Evolutionary conservation across 2,797 vertebrate species (phyloP).

Genomic region (Cuniculus paca): DNA sequence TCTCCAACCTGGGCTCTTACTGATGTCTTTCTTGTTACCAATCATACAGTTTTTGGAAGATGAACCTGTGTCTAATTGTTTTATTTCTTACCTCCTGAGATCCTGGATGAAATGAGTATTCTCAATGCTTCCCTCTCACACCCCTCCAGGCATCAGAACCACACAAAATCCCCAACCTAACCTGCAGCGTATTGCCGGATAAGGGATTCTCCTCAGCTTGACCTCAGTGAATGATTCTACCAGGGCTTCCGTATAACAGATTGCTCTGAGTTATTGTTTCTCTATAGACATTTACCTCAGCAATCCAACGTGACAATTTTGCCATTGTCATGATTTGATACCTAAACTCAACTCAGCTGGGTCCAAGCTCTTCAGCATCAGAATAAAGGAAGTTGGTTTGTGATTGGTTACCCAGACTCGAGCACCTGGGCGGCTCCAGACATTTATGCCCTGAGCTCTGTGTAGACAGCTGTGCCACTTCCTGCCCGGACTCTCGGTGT

Average conservation of each 20-base stretch:
- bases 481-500: background rate
- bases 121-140: background rate
- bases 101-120: background rate
- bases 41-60: background rate
- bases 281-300: background rate
- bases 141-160: background rate
- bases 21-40: background rate
- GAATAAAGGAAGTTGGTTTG: background rate
- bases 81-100: slow-evolving; percentile 14
- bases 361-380: slow-evolving; percentile 21
- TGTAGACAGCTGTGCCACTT: background rate
- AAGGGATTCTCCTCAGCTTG: background rate
- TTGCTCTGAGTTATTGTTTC: background rate
- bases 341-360: background rate
- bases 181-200: background rate
- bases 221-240: background rate
- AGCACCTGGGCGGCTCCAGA: background rate
- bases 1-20: background rate
- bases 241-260: background rate
- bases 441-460: background rate
- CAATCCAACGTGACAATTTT: background rate
- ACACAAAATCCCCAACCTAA: background rate
- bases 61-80: background rate
- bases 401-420: background rate
- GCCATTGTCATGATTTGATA: background rate